Evolutionary conservation across 2,113 vertebrate species (phyloP).

Genomic region (Drymodes brunneopygia): DNA sequence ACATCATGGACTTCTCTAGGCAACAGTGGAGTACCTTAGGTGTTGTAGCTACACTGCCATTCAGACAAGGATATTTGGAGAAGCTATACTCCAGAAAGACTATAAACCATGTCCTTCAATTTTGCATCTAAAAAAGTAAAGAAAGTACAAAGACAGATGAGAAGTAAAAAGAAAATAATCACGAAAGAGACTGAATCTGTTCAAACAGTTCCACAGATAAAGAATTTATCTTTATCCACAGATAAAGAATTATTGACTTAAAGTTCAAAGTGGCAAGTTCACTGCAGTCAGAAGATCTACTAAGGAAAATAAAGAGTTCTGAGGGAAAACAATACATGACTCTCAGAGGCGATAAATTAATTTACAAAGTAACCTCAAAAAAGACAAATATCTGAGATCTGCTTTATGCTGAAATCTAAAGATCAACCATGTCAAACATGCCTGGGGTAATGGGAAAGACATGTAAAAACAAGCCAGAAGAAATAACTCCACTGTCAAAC

Average conservation of each 20-base stretch:
- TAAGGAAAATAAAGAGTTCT: neutral
- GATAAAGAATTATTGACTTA: neutral
- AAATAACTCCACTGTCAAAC: neutral
- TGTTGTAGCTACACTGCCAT: neutral
- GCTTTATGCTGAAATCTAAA: neutral
- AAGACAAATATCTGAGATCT: neutral
- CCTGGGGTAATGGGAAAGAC: neutral
- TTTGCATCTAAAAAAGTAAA: neutral
- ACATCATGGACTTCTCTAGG: neutral
- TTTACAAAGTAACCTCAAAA: neutral
- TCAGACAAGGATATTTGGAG: neutral
- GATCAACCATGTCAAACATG: neutral
- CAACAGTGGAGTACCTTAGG: neutral
- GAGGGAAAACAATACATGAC: neutral
- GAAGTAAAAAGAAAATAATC: neutral
- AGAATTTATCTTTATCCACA: neutral
- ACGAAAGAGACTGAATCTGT: neutral
- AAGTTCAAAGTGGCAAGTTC: neutral
- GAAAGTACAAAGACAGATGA: neutral
- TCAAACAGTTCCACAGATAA: neutral
- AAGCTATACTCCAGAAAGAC: neutral
- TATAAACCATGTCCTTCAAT: neutral
- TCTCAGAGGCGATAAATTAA: neutral
- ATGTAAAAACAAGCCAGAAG: neutral
- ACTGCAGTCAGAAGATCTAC: neutral